phyloP scores from a whole-genome alignment of 2,797 vertebrate species.

The Micropoecilia bifurca region DNA sequence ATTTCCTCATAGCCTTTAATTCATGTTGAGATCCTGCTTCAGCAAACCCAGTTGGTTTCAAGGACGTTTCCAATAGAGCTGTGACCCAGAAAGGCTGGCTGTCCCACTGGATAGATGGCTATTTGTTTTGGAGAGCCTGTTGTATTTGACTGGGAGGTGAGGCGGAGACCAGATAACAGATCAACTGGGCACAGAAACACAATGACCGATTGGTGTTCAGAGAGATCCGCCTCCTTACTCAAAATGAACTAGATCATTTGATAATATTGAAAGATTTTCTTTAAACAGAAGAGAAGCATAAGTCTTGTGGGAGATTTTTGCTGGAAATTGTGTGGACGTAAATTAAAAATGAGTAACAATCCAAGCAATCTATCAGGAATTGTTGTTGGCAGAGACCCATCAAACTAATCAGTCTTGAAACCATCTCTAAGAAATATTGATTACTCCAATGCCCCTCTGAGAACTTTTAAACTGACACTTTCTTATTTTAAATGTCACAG shows the following conservation, averaged over 20 bases:
- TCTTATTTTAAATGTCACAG: conserved; percentile 58
- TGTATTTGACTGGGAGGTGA: conserved; percentile 64
- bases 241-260: conserved; percentile 11
- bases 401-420: conserved; percentile 61
- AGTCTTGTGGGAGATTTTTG: conserved; percentile 20
- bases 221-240: conserved; percentile 3
- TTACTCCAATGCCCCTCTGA: conserved; percentile 36
- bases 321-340: conserved; percentile 35
- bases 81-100: conserved; percentile 55
- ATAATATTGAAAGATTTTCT: conserved; percentile 8
- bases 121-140: conserved; percentile 70
- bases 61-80: conserved; percentile 58
- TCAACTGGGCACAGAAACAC: conserved; percentile 29
- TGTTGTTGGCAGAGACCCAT: conserved; percentile 40
- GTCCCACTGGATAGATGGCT: conserved; percentile 48
- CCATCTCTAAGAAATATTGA: conserved; percentile 49
- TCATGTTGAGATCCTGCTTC: conserved; percentile 52
- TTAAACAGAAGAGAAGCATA: neutral
- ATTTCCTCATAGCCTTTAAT: conserved; percentile 38
- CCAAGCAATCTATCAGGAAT: conserved; percentile 39
- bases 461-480: conserved; percentile 60
- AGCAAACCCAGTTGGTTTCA: conserved; percentile 50
- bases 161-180: conserved; percentile 55
- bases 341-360: conserved; percentile 36
- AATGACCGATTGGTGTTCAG: conserved; percentile 46